Percentiles rank a stretch among this genome's conserved stretches.
Conservation (phyloP, 1,140 invertebrate species). For the Chironomus tepperi region DNA sequence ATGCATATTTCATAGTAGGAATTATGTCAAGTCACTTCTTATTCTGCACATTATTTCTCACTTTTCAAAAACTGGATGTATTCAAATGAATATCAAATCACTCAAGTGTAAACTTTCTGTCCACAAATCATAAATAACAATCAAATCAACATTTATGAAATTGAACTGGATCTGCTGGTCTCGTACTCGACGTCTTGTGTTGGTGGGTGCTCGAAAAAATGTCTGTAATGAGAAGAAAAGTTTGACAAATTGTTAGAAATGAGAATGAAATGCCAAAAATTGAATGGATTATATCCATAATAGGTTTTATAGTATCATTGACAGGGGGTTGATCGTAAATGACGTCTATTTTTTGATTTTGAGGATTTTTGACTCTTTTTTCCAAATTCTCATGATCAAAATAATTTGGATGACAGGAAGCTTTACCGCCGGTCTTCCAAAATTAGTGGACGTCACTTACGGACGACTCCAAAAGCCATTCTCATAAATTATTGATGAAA, state of each 20-base stretch:
- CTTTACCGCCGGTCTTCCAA: no score
- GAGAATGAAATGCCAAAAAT: not conserved
- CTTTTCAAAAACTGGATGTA: not conserved
- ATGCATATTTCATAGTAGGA: not conserved
- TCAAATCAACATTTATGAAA: not conserved
- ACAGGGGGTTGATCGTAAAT: no score
- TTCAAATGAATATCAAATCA: not conserved
- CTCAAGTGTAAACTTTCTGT: not conserved
- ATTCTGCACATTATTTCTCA: not conserved
- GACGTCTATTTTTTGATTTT: no score
- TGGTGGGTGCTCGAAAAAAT: not conserved
- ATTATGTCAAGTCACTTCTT: not conserved
- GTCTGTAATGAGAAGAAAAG: not conserved
- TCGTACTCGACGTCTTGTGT: not conserved
- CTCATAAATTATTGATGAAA: not conserved
- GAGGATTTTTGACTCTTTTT: no score
- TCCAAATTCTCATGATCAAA: no score
- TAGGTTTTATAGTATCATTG: no score
- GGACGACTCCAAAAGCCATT: not conserved
- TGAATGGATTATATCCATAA: not conserved
- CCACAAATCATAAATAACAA: not conserved
- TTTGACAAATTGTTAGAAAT: no score
- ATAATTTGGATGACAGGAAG: no score
- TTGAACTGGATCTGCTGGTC: not conserved
- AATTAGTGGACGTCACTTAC: no score